phyloP scores from a whole-genome alignment of 1,140 invertebrate genomes.

The Hycleus phaleratus region DNA sequence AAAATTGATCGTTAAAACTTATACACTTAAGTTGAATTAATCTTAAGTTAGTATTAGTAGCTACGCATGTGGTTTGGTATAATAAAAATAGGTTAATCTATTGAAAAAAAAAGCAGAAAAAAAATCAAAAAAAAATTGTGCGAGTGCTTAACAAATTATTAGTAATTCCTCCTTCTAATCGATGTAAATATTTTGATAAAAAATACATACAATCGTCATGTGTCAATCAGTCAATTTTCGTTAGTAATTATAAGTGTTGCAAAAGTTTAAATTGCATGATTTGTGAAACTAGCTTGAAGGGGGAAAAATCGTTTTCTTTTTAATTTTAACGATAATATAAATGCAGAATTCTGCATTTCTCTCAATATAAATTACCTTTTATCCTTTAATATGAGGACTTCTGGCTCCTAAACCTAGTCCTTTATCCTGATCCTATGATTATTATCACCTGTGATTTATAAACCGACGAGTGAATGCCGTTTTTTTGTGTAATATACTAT shows the following conservation, averaged over 20 bases:
- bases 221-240: constrained; percentile 2
- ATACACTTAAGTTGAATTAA: constrained; percentile 13
- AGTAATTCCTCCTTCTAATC: not conserved
- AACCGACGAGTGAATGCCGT: constrained; percentile 20
- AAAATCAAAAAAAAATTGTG: not conserved
- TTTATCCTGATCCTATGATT: constrained; percentile 19
- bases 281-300: not conserved
- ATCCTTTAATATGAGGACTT: constrained; percentile 32
- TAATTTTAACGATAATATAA: not conserved
- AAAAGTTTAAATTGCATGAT: too few species aligned
- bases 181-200: not conserved
- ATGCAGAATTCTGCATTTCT: not conserved
- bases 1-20: constrained; percentile 8
- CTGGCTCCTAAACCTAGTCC: constrained; percentile 34
- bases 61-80: constrained; percentile 18
- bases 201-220: not conserved
- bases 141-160: constrained; percentile 11
- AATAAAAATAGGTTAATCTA: constrained; percentile 4
- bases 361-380: constrained; percentile 15
- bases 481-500: constrained; percentile 16
- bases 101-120: not conserved
- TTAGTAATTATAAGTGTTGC: too few species aligned
- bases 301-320: not conserved
- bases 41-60: constrained; percentile 7
- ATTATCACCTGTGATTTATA: constrained; percentile 14